Base-by-base conservation (phyloP, 2,113 vertebrate species). In the Phalacrocorax brasilianus region DNA sequence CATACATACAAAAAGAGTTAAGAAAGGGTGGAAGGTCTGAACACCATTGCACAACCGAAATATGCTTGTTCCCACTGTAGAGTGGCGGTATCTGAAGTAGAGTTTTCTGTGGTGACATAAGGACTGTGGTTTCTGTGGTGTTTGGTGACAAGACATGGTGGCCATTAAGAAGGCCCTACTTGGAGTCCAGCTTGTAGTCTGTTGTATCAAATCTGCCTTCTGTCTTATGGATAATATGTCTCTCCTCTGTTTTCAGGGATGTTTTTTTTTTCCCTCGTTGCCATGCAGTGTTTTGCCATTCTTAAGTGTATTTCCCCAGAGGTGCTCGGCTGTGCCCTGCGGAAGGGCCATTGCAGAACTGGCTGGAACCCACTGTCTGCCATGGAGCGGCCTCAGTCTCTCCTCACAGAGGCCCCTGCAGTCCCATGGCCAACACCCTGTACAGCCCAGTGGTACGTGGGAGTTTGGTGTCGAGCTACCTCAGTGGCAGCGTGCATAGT, bases 391-490 rank as follows among this genome's bases (percentile, higher is more conserved):
- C 26, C 26, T 16, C 0, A 0, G 6, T 4, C 19, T 14, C 17
- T 33, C 14, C 40, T 56, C 17, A 2, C 17, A 22, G 40, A 30
- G 68, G 10, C 7, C 22, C n/a, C 70, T 18, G 40, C 28, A 70
- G 49, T 20, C 11, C 30, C 21, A 12, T 0, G 3, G 24, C 12
- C 2, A 0, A 15, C 9, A 2, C 20, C 15, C 10, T 0, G 33
- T 12, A 8, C 21, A n/a, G 62, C 9, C 19, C 17, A 2, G 28
- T 5, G 35, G 17, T 4, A 7, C 1, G 0, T 1, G 1, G 20
- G 11, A 4, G 1, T 3, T 67, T 1, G 2, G 38, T 1, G 0
- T 32, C 0, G 0, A 28, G 2, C 6, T 38, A 6, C 14, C 13
- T 55, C 27, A 7, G 26, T 27, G 67, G 32, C 47, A 56, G 44